phyloP scores from a whole-genome alignment of 30 jellyfish, hydroid and myxozoan species.

The Aurelia aurita complex sp. Pacific region DNA sequence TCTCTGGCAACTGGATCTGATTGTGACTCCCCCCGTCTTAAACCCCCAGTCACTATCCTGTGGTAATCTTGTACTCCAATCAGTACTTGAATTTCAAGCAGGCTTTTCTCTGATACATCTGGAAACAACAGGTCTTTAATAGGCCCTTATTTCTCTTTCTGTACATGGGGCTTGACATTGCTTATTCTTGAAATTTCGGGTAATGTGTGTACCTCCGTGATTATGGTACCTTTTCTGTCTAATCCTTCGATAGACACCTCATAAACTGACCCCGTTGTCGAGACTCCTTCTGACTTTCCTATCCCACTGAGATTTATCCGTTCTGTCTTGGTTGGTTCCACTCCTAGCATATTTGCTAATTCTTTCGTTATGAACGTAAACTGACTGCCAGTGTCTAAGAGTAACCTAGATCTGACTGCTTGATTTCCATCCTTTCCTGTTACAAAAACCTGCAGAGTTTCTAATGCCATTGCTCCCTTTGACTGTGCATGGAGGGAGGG shows the following conservation, averaged over 20 bases:
- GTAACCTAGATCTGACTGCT: constrained; percentile 41
- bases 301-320: constrained; percentile 13
- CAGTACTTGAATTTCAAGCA: constrained; percentile 20
- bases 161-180: constrained; percentile 41
- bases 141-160: background rate
- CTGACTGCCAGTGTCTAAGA: constrained; percentile 58
- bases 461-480: constrained; percentile 17
- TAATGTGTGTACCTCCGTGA: constrained; percentile 44
- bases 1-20: constrained; percentile 26
- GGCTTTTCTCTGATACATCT: constrained; percentile 32
- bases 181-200: constrained; percentile 23
- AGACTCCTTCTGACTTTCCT: constrained; percentile 17
- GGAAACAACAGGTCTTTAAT: constrained; percentile 29
- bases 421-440: constrained; percentile 18
- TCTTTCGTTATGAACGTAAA: constrained; percentile 25
- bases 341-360: constrained; percentile 28
- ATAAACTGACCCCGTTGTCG: constrained; percentile 29
- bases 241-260: constrained; percentile 9
- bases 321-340: constrained; percentile 15
- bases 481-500: constrained; percentile 18
- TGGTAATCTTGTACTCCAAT: constrained; percentile 16
- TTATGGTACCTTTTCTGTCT: constrained; percentile 20
- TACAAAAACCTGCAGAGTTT: constrained; percentile 12
- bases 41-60: constrained; percentile 11
- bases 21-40: constrained; percentile 31